Evolutionary conservation across 2,888 invertebrate species (phyloP), one percentile per base, ranked within the genome.

Genomic region (Pardosa pseudoannulata): DNA sequence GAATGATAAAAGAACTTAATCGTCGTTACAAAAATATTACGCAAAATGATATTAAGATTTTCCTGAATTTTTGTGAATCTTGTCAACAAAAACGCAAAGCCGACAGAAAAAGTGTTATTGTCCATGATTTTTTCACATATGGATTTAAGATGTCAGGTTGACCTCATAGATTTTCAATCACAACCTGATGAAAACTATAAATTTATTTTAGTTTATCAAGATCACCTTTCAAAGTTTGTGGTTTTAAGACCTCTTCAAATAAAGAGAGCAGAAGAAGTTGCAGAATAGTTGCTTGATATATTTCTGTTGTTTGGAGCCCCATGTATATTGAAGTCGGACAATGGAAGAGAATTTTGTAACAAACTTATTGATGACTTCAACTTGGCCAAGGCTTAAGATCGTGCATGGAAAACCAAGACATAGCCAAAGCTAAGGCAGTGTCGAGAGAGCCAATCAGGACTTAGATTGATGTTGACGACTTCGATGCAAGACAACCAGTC

Each of bases 181-280:
- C 78, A 87, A 67, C 81, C 80, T 23, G 89, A 89, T 88, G 81
- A 87, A 56, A 67, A 74, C 28, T 88, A 62, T 64, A 87, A 86
- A 79, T 89, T 88, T 72, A 81, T 89, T 62, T 65, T 90, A 64
- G 83, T 88, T 50, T 89, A 89, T 68, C 89, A 89, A 79, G 89
- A 89, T 67, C 88, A 89, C 62, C 72, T 85, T 16, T 89, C 87
- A 1, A 89, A 89, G 79, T 89, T n/a, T 82, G 78, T 82, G 27
- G 68, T 79, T 31, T 73, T 89, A 39, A 81, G 85, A 50, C 70
- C 89, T 65, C 78, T 88, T 46, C 64, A 81, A 82, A 81, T 78
- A 13, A 89, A 89, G 62, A 74, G 62, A 56, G 81, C 88, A 32
- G 62, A 62, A 71, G 80, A 85, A 80, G 74, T 79, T 27, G 88